Evolutionary conservation across 37 sponge, comb jelly and placozoan genomes (phyloP), one percentile per base, ranked within the genome.

Genomic region (Eunapius fragilis): DNA sequence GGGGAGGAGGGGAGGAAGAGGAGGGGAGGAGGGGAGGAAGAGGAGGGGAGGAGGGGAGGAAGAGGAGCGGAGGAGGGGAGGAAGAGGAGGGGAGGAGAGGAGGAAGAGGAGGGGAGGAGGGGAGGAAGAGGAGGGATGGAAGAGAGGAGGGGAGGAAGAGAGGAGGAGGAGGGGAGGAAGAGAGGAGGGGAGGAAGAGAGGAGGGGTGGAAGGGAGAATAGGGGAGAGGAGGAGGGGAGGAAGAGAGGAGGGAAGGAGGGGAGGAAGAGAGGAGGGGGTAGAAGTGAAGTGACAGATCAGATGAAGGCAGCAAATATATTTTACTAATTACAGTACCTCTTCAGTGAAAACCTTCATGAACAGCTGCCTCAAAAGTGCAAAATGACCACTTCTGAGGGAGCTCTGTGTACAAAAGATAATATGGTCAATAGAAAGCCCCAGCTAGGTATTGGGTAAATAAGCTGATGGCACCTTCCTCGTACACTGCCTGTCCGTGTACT

Each of bases 321-420:
- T 9, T 27, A 76, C 30, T 58, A 2, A 9, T 25, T 50, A n/a
- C n/a, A n/a, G n/a, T n/a, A 92, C 93, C 30, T 89, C 78, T 86
- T 92, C 95, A 49, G 82, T 91, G 78, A 94, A 94, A 58, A 94
- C 94, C 30, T 45, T 78, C 41, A 93, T 72, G 72, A 91, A 94
- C 47, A 88, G 70, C 31, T 86, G 74, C 67, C 85, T 84, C 27
- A 93, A 26, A 27, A 32, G 67, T 25, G 84, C 37, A 37, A 91
- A 91, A 47, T 87, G 87, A 28, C 84, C 91, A 77, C 86, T 82
- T 37, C 87, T 71, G 1, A 81, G 78, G 37, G 79, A 77, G 31
- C 80, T 79, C 91, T 91, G 70, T 24, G 31, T 17, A 26, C 25
- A 79, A 6, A 36, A 77, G 38, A 41, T 3, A 41, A 41, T 9